Evolutionary conservation across 2,113 vertebrate genomes (phyloP), one percentile per base, ranked within the genome.

Genomic region (Xenus cinereus): DNA sequence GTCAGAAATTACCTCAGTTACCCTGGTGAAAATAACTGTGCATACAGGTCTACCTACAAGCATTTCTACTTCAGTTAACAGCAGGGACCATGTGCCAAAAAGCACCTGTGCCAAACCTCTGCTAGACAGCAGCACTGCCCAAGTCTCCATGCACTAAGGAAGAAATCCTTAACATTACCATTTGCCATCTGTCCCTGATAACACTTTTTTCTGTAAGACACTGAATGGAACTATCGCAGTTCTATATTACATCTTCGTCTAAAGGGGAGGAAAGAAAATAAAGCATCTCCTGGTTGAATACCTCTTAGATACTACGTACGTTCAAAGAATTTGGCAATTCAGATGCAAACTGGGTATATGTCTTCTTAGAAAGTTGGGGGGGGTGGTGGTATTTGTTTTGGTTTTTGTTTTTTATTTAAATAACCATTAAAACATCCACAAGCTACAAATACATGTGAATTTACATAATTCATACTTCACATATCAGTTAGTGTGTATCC

Each of bases 391-490:
- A 14, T 53, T 37, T 13, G 32, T 12, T 64, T 57, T 33, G 18
- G 9, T 53, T 32, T 57, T 33, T 11, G 33, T 10, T 17, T 7
- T 33, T 21, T 41, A 57, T 80, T 83, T 24, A 95, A 93, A 13
- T 22, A 76, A 64, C 5, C 5, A 43, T 14, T 81, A 83, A 69
- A 80, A 43, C 7, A 92, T n/a, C n/a, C 51, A 82, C 54, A 92
- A 93, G 28, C 77, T 86, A 95, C 72, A 94, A 83, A 71, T 51
- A 79, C 12, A 75, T 20, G 7, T 60, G 35, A 82, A 83, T 62
- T 95, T 35, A 87, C 95, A 57, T 72, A 84, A 57, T 32, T 90
- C 56, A 89, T 60, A 72, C 82, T 88, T 95, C 50, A 85, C 23
- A 32, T 91, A 46, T 53, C 51, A 43, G 82, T 94, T 57, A 89